Evolutionary conservation across 1,140 invertebrate genomes (phyloP).

Genomic region (Ctenoplectra terminalis): DNA sequence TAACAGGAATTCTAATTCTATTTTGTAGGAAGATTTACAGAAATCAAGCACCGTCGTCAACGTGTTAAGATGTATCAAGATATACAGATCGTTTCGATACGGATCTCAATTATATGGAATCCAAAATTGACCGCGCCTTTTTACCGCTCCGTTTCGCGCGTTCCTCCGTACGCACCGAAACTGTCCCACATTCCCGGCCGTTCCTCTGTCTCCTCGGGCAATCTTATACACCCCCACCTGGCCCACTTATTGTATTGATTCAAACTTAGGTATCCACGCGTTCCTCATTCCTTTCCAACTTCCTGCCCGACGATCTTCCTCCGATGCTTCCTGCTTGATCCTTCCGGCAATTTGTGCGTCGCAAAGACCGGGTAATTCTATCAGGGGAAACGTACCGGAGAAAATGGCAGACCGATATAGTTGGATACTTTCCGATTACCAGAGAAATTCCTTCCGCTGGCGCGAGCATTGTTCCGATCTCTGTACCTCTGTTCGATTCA

Average conservation of each 20-base stretch:
- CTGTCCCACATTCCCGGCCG: constrained; percentile 63
- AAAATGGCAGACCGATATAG: constrained; percentile 16
- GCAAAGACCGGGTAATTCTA: constrained; percentile 3
- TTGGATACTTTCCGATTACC: not conserved
- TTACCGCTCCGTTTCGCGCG: constrained; percentile 65
- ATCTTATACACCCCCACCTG: constrained; percentile 77
- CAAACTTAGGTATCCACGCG: constrained; percentile 73
- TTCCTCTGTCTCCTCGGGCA: constrained; percentile 71
- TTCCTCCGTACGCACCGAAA: constrained; percentile 67
- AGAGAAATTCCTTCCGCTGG: not conserved
- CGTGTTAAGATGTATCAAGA: not conserved
- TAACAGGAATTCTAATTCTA: no score
- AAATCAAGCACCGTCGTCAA: no score
- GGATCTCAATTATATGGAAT: constrained; percentile 38
- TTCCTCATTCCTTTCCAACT: constrained; percentile 60
- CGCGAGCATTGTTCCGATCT: not conserved
- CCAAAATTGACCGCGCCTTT: constrained; percentile 76
- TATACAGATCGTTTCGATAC: not conserved
- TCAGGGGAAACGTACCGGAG: not conserved
- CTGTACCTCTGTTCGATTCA: not conserved
- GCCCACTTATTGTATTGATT: constrained; percentile 82
- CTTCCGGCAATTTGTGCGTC: constrained; percentile 26
- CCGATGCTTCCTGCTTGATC: constrained; percentile 4
- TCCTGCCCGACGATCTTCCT: constrained; percentile 39
- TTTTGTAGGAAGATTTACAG: no score